Base-by-base conservation (phyloP, 2,888 invertebrate species). In the Xestia c-nigrum region DNA sequence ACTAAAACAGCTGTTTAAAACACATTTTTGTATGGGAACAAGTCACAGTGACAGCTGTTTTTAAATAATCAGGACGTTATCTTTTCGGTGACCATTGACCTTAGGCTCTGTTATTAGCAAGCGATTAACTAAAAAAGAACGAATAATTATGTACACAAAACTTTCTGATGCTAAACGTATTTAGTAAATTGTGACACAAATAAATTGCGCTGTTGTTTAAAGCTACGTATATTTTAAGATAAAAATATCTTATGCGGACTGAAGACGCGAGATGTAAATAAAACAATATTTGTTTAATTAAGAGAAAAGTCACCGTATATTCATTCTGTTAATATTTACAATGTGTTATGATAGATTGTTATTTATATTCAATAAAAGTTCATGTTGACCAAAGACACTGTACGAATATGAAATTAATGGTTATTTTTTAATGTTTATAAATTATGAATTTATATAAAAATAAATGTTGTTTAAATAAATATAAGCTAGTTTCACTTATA, bases 391-490 rank as follows among this genome's bases (percentile, higher is more conserved):
- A 78, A 72, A 78, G 43, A 78, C 40, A 47, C 3, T 46, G 5
- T 74, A 38, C 38, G 38, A 61, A 19, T 61, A 55, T 7, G 3
- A 47, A 63, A 76, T 12, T 12, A 71, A 71, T 21, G 9, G 19
- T 79, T 61, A 19, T 61, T 61, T 57, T 69, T 43, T 50, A 43
- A 67, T 55, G 59, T 79, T 74, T 71, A 64, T 70, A 66, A 71
- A 71, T 78, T 70, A 79, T 43, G 47, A 40, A 63, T 38, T 5
- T 81, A 66, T 71, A 59, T 73, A 55, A 75, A 57, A 67, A 74
- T 73, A 81, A 63, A 74, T 57, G 40, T 64, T 64, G 74, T 80
- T 84, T 76, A 73, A 72, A 80, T 80, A 65, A 76, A 67, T 14
- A 64, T 77, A 79, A 24, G 5, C 52, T 78, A 66, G 46, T 72